Evolutionary conservation across 2,797 vertebrate genomes (phyloP), one percentile per base, ranked within the genome.

Genomic region (Xiphophorus birchmanni): DNA sequence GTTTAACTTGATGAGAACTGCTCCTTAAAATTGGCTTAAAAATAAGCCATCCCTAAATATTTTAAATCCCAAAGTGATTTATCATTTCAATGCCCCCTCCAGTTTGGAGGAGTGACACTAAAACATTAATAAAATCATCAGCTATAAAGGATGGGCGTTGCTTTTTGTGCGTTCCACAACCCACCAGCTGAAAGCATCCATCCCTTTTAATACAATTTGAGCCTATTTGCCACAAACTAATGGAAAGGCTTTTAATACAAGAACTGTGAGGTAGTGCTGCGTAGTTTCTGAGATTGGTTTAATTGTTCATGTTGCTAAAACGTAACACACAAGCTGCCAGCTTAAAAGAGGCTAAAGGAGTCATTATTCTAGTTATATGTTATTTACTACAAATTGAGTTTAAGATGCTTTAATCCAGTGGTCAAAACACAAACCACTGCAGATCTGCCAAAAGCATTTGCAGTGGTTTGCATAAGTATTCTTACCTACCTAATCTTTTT

Each of bases 1-100:
- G 82, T 88, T 78, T 82, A 82, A 82, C 71, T 63, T 82, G 80
- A 74, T 54, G 72, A 77, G 76, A 63, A 73, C 56, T 73, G 47
- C 56, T 74, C 40, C 58, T 67, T 77, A 75, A 86, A 86, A 84
- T 18, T 65, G 65, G n/a, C n/a, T 18, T 29, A 71, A 78, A 82
- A 82, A 84, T 56, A 73, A 87, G 44, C 45, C 52, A 54, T 63
- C 65, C 58, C 67, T 81, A 35, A 80, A 86, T 78, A 82, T 79
- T 77, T 77, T 74, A 81, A 85, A 75, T 44, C 67, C n/a, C 40
- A 45, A 44, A 65, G 35, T 54, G 78, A 77, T 71, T 75, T 56
- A 75, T 80, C 9, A 50, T 80, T 81, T 78, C 58, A 78, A 78
- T 77, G 78, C 23, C 37, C 52, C 52, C 26, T 15, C 52, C 54